Base-by-base conservation (phyloP, 1,140 invertebrate species). In the Dryas iulia region DNA sequence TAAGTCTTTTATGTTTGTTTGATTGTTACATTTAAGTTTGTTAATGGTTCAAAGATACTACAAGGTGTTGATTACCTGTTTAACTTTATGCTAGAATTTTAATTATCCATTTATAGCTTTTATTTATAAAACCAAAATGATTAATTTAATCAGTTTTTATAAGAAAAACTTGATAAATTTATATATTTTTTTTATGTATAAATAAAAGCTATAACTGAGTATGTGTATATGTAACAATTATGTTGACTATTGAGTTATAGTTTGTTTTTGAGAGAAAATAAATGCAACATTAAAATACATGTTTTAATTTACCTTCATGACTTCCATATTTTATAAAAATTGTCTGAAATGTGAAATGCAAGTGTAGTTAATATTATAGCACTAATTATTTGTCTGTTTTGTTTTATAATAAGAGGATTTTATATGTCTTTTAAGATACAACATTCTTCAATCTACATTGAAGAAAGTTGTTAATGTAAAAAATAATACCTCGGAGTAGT, bases 131-230 rank as follows among this genome's bases (percentile, higher is more conserved):
- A 35, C 24, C 31, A 39, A 57, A n/a, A 57, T 61, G 8, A 26
- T 54, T 31, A 77, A 77, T 77, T 64, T 69, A 7, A 47, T 52
- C 11, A 24, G 60, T 76, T 82, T 80, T 78, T 79, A 61, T 77
- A 35, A 66, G 4, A 78, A 80, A 80, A 78, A 76, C 65, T 70
- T 69, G 8, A 47, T 53, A 21, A 23, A 52, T 68, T 59, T 52
- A 2, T 18, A 21, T 18, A 18, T 47, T 28, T 8, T 39, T 39
- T 39, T 39, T 12, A n/a, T 18, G 8, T 47, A 47, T 47, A 47
- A 47, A 47, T 47, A 47, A 47, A 18, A 21, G 6, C 21, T 7
- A 11, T 18, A n/a, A 1, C 24, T n/a, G n/a, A n/a, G n/a, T n/a
- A 57, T 57, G 12, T 28, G 7, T 28, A 18, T 12, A 58, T 57